Evolutionary conservation across 2,888 invertebrate species (phyloP), one percentile per base, ranked within the genome.

Genomic region (Rhingia campestris): DNA sequence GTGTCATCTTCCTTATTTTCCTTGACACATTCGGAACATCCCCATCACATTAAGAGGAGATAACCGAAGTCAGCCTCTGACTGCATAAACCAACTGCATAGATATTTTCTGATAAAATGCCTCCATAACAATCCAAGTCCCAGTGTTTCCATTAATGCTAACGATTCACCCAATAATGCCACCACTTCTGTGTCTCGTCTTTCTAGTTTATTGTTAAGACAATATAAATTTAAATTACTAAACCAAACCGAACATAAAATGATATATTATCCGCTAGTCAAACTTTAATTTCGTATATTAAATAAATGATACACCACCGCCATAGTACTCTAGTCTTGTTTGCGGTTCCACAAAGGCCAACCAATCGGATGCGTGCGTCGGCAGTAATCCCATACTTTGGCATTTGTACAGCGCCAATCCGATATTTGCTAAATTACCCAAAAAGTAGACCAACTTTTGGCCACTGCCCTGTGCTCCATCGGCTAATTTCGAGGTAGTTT

Each of bases 291-390:
- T 9, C 22, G 7, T n/a, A 22, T 66, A 73, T 88, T 90, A 91
- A 86, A 94, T 90, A 88, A 95, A 92, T 85, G 94, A 93, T 79
- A 95, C 90, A 69, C 97, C 97, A 85, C 97, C 97, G 49, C 97
- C 97, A 88, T 96, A 95, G 92, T 95, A 96, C 91, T 97, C 97
- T 77, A 96, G 93, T 89, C 97, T 93, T 67, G 94, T 94, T 90
- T 96, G 96, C 2, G 98, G 97, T 90, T 98, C 97, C 69, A 98
- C 97, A 93, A 99, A 99, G 69, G 99, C 98, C 81, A 99, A 92
- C 99, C 99, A 99, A 91, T 99, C 99, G 47, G 99, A 99, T 0
- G 98, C 95, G 92, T 99, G 98, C 59, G 98, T 98, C 1, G 99
- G 99, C 69, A 99, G 92, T 33, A 99, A 91, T 2, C 99, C 99